Evolutionary conservation across 2,113 vertebrate species (phyloP).

Genomic region (Phylloscopus trochiloides): DNA sequence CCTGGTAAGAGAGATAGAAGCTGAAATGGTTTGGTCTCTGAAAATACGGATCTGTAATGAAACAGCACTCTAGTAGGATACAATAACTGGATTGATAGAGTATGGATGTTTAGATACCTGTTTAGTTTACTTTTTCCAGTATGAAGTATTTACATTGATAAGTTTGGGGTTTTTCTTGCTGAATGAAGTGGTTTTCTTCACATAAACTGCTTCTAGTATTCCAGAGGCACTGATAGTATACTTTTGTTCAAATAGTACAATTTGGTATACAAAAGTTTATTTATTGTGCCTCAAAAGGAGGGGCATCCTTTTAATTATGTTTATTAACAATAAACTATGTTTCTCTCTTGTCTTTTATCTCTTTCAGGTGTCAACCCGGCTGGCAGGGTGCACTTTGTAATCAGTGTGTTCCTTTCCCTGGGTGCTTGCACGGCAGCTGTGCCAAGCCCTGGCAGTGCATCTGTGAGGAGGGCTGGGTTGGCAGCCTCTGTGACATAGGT

Average conservation of each 20-base stretch:
- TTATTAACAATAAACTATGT: neutral
- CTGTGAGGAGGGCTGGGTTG: slow-evolving; percentile 90
- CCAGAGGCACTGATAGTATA: neutral
- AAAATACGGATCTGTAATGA: neutral
- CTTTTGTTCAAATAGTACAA: neutral
- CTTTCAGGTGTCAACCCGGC: slow-evolving; percentile 86
- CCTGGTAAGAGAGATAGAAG: neutral
- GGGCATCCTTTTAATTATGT: neutral
- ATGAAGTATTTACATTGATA: neutral
- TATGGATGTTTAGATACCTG: neutral
- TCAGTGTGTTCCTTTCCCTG: slow-evolving; percentile 84
- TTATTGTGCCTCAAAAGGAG: neutral
- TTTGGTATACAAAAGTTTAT: neutral
- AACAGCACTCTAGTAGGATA: neutral
- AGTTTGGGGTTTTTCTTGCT: rapidly evolving
- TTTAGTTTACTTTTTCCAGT: neutral
- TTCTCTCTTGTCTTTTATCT: neutral
- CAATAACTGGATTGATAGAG: neutral
- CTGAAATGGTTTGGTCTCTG: neutral
- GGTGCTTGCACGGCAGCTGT: slow-evolving; percentile 87
- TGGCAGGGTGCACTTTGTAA: slow-evolving; percentile 89
- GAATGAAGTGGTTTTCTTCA: neutral
- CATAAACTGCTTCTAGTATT: neutral
- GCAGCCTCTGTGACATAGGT: slow-evolving; percentile 90
- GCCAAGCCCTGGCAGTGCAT: slow-evolving; percentile 89